Evolutionary conservation across 2,888 invertebrate genomes (phyloP).

Genomic region (Aphidoletes aphidimyza): DNA sequence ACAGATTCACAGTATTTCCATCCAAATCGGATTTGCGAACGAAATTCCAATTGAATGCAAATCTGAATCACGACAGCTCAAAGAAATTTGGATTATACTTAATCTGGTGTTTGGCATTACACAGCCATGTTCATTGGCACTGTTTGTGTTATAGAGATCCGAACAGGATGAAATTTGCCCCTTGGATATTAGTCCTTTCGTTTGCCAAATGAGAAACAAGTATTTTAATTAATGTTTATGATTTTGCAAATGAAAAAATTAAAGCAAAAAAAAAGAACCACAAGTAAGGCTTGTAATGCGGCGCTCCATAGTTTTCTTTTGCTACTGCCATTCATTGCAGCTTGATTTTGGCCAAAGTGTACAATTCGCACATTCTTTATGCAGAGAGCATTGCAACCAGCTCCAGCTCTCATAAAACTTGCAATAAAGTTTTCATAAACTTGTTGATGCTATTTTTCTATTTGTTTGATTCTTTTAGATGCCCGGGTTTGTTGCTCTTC

Average conservation of each 20-base stretch:
- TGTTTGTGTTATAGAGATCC: too few species aligned
- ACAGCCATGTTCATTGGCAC: too few species aligned
- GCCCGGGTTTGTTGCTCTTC: neutral
- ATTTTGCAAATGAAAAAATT: neutral
- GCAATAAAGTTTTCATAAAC: constrained; percentile 46
- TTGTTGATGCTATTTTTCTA: constrained; percentile 45
- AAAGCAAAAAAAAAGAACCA: neutral
- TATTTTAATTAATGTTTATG: constrained; percentile 43
- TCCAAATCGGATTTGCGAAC: too few species aligned
- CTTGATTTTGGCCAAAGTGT: neutral
- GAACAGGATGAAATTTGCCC: too few species aligned
- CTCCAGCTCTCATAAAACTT: constrained; percentile 8
- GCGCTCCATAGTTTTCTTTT: neutral
- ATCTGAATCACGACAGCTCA: too few species aligned
- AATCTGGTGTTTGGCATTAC: too few species aligned
- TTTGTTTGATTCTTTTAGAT: neutral
- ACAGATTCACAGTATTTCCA: too few species aligned
- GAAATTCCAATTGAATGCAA: too few species aligned
- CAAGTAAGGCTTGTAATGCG: neutral
- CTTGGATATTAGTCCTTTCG: neutral
- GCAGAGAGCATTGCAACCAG: constrained; percentile 15
- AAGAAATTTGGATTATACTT: too few species aligned
- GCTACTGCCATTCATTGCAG: neutral
- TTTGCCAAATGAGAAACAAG: neutral
- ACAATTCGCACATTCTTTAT: neutral